These are phyloP conservation scores for Alentia gelatinosa DNA, from an alignment of 2,888 invertebrate species.

Conservation along the genomic window DNA sequence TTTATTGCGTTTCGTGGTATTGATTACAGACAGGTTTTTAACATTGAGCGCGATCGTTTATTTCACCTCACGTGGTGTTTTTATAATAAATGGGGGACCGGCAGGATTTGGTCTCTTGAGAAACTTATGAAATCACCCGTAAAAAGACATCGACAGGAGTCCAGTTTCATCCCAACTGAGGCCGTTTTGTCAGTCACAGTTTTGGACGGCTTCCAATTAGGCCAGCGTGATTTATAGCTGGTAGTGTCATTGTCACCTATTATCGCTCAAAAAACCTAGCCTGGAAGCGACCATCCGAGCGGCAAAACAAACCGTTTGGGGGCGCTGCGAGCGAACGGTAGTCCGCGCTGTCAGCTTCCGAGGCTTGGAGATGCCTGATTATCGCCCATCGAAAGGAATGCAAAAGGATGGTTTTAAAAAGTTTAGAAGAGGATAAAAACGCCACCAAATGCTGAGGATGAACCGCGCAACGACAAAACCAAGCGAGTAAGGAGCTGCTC, in stretches of 20 bases:
- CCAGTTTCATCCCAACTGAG: no score
- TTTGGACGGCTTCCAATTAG: background rate
- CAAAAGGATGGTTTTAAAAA: background rate
- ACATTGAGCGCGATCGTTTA: no score
- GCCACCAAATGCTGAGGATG: background rate
- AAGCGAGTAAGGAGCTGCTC: no score
- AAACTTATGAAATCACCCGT: no score
- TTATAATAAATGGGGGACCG: no score
- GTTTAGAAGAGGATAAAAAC: background rate
- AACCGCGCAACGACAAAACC: no score
- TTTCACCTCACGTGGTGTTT: no score
- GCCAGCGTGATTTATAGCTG: background rate
- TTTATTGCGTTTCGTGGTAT: background rate
- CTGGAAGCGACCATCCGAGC: background rate
- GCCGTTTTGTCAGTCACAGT: no score
- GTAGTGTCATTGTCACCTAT: background rate
- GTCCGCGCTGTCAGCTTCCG: background rate
- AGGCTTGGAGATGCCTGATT: conserved; percentile 1
- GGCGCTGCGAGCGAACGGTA: no score
- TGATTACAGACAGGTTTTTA: no score
- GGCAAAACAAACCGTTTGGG: background rate
- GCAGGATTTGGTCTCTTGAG: no score
- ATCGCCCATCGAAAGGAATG: background rate
- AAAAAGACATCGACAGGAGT: no score
- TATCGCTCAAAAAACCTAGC: background rate